Percentiles rank a stretch among this genome's conserved stretches.
Conservation (phyloP, 2,797 vertebrate species). For the Hemibagrus guttatus region DNA sequence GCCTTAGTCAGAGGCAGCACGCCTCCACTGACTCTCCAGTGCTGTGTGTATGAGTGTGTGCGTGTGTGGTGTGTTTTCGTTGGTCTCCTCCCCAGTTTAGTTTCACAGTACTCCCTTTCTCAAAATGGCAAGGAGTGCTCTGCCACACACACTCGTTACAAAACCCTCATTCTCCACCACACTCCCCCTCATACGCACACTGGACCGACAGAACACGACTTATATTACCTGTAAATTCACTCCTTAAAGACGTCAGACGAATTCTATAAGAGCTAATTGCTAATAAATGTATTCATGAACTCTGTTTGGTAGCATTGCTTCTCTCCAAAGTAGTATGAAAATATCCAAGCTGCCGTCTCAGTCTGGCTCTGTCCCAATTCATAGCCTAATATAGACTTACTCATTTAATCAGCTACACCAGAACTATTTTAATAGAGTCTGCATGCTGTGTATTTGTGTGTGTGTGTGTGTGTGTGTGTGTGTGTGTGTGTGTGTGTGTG, state of each 20-base stretch:
- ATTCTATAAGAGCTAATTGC: background rate
- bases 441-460: background rate
- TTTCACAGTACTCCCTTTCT: slow-evolving; percentile 60
- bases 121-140: slow-evolving; percentile 43
- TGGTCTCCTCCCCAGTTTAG: slow-evolving; percentile 60
- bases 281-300: background rate
- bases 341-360: slow-evolving; percentile 24
- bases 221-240: slow-evolving; percentile 21
- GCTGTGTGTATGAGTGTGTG: slow-evolving; percentile 34
- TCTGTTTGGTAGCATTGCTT: background rate
- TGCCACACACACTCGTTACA: slow-evolving; percentile 51
- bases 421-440: slow-evolving; percentile 32
- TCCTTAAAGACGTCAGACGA: slow-evolving; percentile 3
- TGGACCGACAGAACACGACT: background rate
- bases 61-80: slow-evolving; percentile 55
- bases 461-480: slow-evolving; percentile 18
- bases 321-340: background rate
- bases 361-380: slow-evolving; percentile 18
- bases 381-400: slow-evolving; percentile 31
- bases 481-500: background rate
- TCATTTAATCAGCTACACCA: slow-evolving; percentile 22
- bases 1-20: slow-evolving; percentile 51
- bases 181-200: slow-evolving; percentile 36
- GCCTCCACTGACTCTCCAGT: slow-evolving; percentile 36
- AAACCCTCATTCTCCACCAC: slow-evolving; percentile 47